A percentile compares a stretch with the other conserved stretches of the same genome.
These are phyloP conservation scores for Zeus faber DNA, from an alignment of 2,113 vertebrate species.

Conservation along the genomic window DNA sequence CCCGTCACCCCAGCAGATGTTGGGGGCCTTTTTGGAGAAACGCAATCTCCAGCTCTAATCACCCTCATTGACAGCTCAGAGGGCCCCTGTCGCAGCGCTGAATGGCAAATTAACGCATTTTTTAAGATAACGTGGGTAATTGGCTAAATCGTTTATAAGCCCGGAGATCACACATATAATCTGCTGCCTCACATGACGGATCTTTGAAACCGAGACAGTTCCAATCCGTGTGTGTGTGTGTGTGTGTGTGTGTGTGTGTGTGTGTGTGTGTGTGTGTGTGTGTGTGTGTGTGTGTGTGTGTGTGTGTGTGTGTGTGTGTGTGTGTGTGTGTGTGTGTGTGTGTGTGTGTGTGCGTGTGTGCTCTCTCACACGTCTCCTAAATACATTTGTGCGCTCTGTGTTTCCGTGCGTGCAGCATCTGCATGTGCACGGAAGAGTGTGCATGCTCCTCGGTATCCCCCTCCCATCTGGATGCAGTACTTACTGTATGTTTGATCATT, in stretches of 20 bases:
- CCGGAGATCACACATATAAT: conserved; percentile 70
- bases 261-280: conserved; percentile 6
- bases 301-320: neutral
- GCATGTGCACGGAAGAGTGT: neutral
- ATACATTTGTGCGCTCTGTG: neutral
- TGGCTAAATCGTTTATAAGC: conserved; percentile 72
- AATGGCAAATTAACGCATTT: conserved; percentile 73
- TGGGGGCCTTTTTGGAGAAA: conserved; percentile 54
- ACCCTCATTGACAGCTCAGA: conserved; percentile 65
- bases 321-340: neutral
- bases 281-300: conserved; percentile 3
- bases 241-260: conserved; percentile 10
- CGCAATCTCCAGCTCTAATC: conserved; percentile 71
- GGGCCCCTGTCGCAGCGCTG: conserved; percentile 65
- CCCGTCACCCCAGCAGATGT: conserved; percentile 69
- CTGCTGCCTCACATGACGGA: conserved; percentile 63
- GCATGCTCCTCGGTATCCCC: neutral
- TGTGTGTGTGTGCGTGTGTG: conserved; percentile 10
- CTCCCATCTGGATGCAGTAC: conserved; percentile 28
- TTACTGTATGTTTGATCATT: conserved; percentile 53
- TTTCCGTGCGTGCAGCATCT: neutral
- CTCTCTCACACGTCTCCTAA: neutral
- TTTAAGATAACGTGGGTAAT: conserved; percentile 69
- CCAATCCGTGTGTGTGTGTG: conserved; percentile 3
- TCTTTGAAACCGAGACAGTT: conserved; percentile 55